Evolutionary conservation across 2,113 vertebrate genomes (phyloP).

Genomic region (Chaenogobius annularis): DNA sequence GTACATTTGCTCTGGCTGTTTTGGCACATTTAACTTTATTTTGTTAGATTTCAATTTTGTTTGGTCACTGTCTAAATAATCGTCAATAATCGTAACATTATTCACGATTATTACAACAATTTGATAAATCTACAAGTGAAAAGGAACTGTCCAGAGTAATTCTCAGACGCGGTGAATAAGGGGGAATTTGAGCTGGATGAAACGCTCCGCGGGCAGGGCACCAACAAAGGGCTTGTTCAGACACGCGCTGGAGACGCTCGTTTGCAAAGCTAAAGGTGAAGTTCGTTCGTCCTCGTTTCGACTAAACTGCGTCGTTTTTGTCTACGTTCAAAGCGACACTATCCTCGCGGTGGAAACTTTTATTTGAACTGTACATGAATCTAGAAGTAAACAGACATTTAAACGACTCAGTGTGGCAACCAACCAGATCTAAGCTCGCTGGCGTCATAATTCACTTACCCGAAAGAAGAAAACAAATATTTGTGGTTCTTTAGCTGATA

Average conservation of each 20-base stretch:
- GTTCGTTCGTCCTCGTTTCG: too few species aligned
- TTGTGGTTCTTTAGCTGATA: conserved; percentile 29
- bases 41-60: too few species aligned
- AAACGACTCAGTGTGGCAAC: not conserved
- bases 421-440: not conserved
- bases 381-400: conserved; percentile 7
- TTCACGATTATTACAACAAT: too few species aligned
- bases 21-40: too few species aligned
- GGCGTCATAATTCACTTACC: conserved; percentile 46
- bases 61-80: too few species aligned
- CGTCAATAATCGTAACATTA: too few species aligned
- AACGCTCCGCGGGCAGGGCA: conserved; percentile 17
- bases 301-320: not conserved
- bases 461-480: conserved; percentile 5
- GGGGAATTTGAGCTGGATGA: conserved; percentile 2
- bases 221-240: conserved; percentile 50
- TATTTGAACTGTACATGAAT: not conserved
- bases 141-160: not conserved
- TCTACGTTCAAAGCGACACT: not conserved
- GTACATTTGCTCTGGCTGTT: too few species aligned
- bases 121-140: too few species aligned
- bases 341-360: not conserved
- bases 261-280: too few species aligned
- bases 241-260: conserved; percentile 19
- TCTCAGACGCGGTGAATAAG: not conserved